Conservation (phyloP, 2,888 invertebrate species). For the Drosophila pegasa region DNA sequence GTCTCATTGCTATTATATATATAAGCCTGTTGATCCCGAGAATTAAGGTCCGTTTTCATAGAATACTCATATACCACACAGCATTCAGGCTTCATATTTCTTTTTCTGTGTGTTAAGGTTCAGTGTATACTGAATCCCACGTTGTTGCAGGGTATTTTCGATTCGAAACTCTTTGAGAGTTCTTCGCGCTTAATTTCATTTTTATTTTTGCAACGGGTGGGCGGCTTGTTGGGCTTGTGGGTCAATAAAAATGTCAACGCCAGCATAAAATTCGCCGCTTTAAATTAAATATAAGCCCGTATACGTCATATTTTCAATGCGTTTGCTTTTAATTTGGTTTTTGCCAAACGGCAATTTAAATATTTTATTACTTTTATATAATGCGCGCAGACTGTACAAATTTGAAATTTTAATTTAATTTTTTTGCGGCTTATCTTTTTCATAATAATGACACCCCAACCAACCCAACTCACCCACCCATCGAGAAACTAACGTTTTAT, state of each 20-base stretch:
- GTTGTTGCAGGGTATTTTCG: not conserved
- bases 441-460: conserved; percentile 52
- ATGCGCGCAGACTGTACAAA: conserved; percentile 28
- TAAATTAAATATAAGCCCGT: conserved; percentile 60
- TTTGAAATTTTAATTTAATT: conserved; percentile 45
- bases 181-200: not conserved
- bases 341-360: conserved; percentile 48
- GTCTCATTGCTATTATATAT: not conserved
- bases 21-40: not conserved
- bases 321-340: conserved; percentile 39
- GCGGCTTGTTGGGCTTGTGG: conserved; percentile 26
- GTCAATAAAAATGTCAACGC: conserved; percentile 72
- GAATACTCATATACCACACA: not conserved
- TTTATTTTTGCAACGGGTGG: conserved; percentile 11
- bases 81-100: not conserved
- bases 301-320: conserved; percentile 38
- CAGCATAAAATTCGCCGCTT: conserved; percentile 59
- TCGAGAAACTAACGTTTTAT: conserved; percentile 42
- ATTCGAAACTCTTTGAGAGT: too few relatives aligned
- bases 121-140: not conserved
- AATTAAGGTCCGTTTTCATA: not conserved
- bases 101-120: not conserved
- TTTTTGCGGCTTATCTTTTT: conserved; percentile 61
- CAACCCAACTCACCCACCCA: too few relatives aligned
- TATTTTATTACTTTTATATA: conserved; percentile 63